phyloP scores from a whole-genome alignment of 2,797 vertebrate species.

The Xenops minutus region DNA sequence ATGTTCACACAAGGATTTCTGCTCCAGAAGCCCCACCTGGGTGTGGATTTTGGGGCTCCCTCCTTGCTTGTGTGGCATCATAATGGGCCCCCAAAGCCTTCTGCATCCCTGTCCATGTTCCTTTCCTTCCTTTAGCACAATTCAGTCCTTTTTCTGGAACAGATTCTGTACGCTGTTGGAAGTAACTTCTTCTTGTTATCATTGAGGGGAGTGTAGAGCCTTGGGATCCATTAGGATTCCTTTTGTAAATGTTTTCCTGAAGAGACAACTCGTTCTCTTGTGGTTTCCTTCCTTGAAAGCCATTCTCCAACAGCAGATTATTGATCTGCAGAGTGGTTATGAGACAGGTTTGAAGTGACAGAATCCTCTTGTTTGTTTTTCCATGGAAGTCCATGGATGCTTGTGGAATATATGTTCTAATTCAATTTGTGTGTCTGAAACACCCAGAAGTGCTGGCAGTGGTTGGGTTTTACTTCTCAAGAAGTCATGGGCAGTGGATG shows the following conservation, averaged over 20 bases:
- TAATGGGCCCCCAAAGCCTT: background rate
- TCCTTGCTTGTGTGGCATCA: fast-evolving
- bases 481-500: background rate
- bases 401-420: fast-evolving
- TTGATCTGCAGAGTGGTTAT: background rate
- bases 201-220: background rate
- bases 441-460: fast-evolving
- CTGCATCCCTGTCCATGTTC: fast-evolving
- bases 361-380: background rate
- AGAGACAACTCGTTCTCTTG: background rate
- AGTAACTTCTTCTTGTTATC: too few species aligned
- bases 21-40: background rate
- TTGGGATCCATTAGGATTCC: background rate
- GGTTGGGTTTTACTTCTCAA: background rate
- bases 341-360: background rate
- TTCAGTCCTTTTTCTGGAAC: background rate
- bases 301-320: fast-evolving
- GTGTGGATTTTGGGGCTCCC: fast-evolving
- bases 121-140: background rate
- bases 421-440: background rate
- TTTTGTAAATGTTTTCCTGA: background rate
- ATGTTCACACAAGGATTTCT: fast-evolving
- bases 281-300: background rate
- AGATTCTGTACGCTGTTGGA: fast-evolving
- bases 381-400: fast-evolving